Percentiles rank a stretch among this genome's conserved stretches.
Evolutionary conservation across 2,113 vertebrate species (phyloP).

Genomic region (Corythornis madagascariensis): DNA sequence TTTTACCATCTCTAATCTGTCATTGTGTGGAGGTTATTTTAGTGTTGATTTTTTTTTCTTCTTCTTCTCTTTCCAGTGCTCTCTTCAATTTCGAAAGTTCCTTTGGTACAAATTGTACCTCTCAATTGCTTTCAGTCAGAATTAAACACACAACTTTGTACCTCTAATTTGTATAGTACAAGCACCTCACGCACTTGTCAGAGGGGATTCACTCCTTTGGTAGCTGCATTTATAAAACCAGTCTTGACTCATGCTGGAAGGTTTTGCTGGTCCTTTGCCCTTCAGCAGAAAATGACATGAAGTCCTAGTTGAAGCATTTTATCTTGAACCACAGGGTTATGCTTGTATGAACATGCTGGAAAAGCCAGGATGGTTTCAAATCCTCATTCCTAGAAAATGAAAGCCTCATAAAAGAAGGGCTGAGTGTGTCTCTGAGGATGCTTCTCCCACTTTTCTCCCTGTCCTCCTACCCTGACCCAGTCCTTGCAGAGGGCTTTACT

Average conservation of each 20-base stretch:
- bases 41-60: background rate
- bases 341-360: background rate
- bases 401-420: background rate
- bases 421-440: background rate
- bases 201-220: slow-evolving; percentile 52
- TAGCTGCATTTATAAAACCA: slow-evolving; percentile 35
- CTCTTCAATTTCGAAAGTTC: slow-evolving; percentile 49
- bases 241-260: slow-evolving; percentile 50
- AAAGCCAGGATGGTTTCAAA: background rate
- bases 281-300: slow-evolving; percentile 25
- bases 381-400: background rate
- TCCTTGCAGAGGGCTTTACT: background rate
- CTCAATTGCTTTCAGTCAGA: slow-evolving; percentile 59
- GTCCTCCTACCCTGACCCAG: background rate
- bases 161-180: slow-evolving; percentile 56
- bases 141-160: slow-evolving; percentile 56
- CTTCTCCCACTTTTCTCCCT: background rate
- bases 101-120: slow-evolving; percentile 42
- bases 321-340: background rate
- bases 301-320: slow-evolving; percentile 8
- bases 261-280: slow-evolving; percentile 46
- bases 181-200: slow-evolving; percentile 57
- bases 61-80: background rate
- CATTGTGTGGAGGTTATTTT: slow-evolving; percentile 33
- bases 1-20: background rate